Conservation (phyloP, 2,113 vertebrate genomes). For the Nycticryphes semicollaris region DNA sequence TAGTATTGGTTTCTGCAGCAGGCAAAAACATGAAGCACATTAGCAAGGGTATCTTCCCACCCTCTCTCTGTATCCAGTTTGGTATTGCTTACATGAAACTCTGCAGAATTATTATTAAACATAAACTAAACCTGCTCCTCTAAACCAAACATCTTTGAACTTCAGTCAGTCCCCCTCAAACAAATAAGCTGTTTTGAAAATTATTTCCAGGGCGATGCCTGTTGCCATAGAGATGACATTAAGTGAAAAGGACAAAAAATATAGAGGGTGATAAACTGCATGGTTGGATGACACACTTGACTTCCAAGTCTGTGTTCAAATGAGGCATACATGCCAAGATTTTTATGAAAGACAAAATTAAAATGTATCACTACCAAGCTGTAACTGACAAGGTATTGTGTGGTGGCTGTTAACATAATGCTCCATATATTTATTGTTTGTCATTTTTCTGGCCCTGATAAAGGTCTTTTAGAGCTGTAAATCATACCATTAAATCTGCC, state of each 20-base stretch:
- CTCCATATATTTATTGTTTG: slow-evolving; percentile 88
- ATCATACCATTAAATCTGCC: slow-evolving; percentile 89
- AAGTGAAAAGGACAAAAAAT: slow-evolving; percentile 89
- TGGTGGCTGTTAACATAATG: slow-evolving; percentile 79
- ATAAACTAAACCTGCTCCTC: slow-evolving; percentile 76
- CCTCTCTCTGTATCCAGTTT: slow-evolving; percentile 52
- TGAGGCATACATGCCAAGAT: slow-evolving; percentile 78
- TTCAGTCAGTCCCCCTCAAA: slow-evolving; percentile 74
- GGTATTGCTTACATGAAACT: slow-evolving; percentile 68
- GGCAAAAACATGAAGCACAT: neutral
- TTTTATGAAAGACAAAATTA: slow-evolving; percentile 89
- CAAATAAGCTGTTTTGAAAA: slow-evolving; percentile 87
- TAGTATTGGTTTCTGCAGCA: neutral
- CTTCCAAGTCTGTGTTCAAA: slow-evolving; percentile 83
- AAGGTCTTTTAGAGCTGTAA: slow-evolving; percentile 80
- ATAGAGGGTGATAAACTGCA: slow-evolving; percentile 85
- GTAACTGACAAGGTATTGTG: slow-evolving; percentile 85
- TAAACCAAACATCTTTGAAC: slow-evolving; percentile 84
- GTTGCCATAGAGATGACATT: slow-evolving; percentile 92
- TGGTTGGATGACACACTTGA: slow-evolving; percentile 85
- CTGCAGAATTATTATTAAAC: slow-evolving; percentile 85
- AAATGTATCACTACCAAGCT: slow-evolving; percentile 84
- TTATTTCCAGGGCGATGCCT: slow-evolving; percentile 85
- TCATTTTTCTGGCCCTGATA: slow-evolving; percentile 87
- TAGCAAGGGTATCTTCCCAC: neutral